Conservation (phyloP, 1,140 invertebrate genomes). For the Polypedilum pembai region DNA sequence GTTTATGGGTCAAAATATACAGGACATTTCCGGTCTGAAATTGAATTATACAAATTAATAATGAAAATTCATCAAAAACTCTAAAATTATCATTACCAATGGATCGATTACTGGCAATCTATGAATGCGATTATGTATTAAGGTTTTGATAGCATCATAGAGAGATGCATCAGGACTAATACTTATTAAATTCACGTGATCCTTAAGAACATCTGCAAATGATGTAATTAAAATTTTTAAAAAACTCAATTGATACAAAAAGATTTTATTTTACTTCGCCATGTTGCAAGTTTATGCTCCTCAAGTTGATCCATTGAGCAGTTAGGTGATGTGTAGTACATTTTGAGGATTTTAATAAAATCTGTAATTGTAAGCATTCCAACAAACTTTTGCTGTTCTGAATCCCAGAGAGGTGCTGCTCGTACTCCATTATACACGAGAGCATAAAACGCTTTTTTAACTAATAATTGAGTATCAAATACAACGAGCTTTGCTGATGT, state of each 20-base stretch:
- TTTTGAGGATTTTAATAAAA: conserved; percentile 97
- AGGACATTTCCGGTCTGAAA: conserved; percentile 88
- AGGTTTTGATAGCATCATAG: conserved; percentile 85
- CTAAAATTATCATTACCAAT: conserved; percentile 37
- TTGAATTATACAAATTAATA: not conserved
- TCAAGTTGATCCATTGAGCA: conserved; percentile 93
- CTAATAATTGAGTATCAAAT: conserved; percentile 97
- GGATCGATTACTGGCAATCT: conserved; percentile 94
- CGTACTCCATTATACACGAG: conserved; percentile 97
- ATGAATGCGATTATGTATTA: conserved; percentile 93
- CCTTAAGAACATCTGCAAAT: conserved; percentile 67
- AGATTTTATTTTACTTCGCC: conserved; percentile 83
- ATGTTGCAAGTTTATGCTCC: conserved; percentile 93
- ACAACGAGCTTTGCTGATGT: conserved; percentile 98
- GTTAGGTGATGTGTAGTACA: conserved; percentile 91
- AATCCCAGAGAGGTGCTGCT: conserved; percentile 97
- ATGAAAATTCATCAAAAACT: not conserved
- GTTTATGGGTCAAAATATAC: conserved; percentile 97
- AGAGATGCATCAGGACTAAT: conserved; percentile 83
- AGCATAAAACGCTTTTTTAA: conserved; percentile 98
- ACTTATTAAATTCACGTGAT: conserved; percentile 71
- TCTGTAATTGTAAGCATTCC: conserved; percentile 99
- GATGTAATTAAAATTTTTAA: conserved; percentile 30
- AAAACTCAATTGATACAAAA: conserved; percentile 33
- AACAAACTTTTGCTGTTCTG: conserved; percentile 78